Base-by-base conservation (phyloP, 2,888 invertebrate genomes). In the Trisateles emortualis region DNA sequence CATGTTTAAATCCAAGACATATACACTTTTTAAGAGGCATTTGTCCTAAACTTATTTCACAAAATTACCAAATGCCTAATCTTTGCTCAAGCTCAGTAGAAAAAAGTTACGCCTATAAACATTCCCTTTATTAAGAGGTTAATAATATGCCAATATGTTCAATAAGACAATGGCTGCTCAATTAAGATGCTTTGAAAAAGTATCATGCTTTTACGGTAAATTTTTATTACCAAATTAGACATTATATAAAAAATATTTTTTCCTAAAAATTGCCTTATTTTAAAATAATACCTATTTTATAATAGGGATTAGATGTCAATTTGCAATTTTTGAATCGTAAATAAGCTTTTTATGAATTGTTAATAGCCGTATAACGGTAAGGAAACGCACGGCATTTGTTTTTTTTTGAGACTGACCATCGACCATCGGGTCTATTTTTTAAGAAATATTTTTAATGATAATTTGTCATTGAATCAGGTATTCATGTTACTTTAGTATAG, bases 391-490 rank as follows among this genome's bases (percentile, higher is more conserved):
- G 48, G 22, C 64, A 44, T 60, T 50, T 47, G 44, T 22, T 35
- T n/a, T 58, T 35, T 58, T 35, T n/a, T 24, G 59, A 54, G 62
- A 62, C 59, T 62, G 54, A 57, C 10, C n/a, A n/a, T n/a, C n/a
- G n/a, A n/a, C n/a, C n/a, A n/a, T 14, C 29, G 46, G 46, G 30
- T 44, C 24, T 35, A 41, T 22, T 51, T n/a, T 19, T 24, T 42
- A 32, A 6, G 6, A 5, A 14, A 10, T 10, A 2, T 11, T 40
- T 13, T n/a, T 45, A 19, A n/a, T n/a, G 4, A 19, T 19, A n/a
- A 6, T 39, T 14, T 8, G 6, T 33, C 2, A 8, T 33, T 33
- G 26, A 26, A 26, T 26, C 26, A 26, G 2, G 4, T 26, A 26
- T 8, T 4, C 3, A 26, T 6, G 26, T 26, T 26, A 26, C 26